Percentiles rank a stretch among this genome's conserved stretches.
phyloP scores from a whole-genome alignment of 2,797 vertebrate species.

The Cynopterus sphinx region DNA sequence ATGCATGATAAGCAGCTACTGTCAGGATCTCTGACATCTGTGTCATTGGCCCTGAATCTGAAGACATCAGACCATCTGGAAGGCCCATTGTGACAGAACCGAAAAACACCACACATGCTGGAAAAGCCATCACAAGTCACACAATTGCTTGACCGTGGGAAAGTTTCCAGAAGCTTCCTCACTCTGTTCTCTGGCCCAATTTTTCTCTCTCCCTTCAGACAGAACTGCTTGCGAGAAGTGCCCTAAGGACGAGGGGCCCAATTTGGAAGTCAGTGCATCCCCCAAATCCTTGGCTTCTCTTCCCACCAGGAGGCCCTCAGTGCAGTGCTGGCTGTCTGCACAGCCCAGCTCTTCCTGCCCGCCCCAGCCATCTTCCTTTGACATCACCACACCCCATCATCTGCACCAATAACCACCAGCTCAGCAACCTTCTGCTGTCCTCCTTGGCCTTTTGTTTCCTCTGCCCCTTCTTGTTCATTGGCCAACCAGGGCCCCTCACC shows the following conservation, averaged over 20 bases:
- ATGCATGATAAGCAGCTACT: background rate
- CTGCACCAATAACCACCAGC: background rate
- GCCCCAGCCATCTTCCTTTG: constrained; percentile 26
- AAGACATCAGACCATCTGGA: background rate
- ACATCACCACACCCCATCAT: constrained; percentile 20
- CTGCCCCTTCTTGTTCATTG: constrained; percentile 33
- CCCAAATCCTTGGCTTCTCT: constrained; percentile 13
- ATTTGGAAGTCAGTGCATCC: background rate
- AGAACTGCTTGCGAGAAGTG: background rate
- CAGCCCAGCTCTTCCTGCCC: constrained; percentile 26
- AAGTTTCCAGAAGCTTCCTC: background rate
- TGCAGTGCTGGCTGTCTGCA: background rate
- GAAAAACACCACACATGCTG: background rate
- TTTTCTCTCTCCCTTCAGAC: background rate
- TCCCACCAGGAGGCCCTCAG: background rate
- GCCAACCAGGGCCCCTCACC: background rate
- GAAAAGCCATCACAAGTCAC: background rate
- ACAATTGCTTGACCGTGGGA: background rate
- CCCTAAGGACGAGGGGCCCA: constrained; percentile 36
- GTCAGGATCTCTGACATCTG: background rate
- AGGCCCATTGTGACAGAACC: background rate
- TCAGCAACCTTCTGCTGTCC: constrained; percentile 59
- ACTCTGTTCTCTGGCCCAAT: background rate
- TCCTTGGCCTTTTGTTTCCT: constrained; percentile 62
- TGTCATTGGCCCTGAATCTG: background rate